A percentile compares a stretch with the other conserved stretches of the same genome.
Conservation (phyloP, 2,888 invertebrate species). For the Lochmaea crataegi region DNA sequence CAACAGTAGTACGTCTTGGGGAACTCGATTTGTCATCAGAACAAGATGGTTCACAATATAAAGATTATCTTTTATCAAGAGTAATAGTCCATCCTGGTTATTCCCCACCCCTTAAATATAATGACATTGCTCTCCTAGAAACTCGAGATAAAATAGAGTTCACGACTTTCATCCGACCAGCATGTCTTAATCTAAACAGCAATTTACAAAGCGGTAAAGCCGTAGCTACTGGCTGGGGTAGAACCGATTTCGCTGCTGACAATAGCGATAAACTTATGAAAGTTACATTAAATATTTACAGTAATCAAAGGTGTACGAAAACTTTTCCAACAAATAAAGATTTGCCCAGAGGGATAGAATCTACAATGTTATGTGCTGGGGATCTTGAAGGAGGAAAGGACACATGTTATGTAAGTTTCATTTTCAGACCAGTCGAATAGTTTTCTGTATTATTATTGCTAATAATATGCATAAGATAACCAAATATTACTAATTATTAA, state of each 20-base stretch:
- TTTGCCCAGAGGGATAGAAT: conserved; percentile 55
- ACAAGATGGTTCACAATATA: conserved; percentile 67
- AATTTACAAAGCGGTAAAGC: conserved; percentile 64
- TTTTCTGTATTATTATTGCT: too few relatives aligned
- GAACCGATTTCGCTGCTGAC: conserved; percentile 61
- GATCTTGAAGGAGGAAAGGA: conserved; percentile 59
- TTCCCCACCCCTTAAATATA: conserved; percentile 68
- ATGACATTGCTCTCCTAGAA: conserved; percentile 76
- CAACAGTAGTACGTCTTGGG: conserved; percentile 69
- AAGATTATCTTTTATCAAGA: conserved; percentile 59
- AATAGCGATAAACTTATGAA: conserved; percentile 63
- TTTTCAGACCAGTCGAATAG: neutral
- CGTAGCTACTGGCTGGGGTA: conserved; percentile 76
- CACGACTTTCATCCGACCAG: conserved; percentile 70
- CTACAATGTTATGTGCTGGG: conserved; percentile 67
- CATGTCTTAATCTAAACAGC: conserved; percentile 70
- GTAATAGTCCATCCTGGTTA: conserved; percentile 70
- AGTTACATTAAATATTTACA: conserved; percentile 62
- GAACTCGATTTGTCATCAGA: conserved; percentile 68
- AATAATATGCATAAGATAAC: too few relatives aligned
- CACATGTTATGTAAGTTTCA: conserved; percentile 60
- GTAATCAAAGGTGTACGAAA: conserved; percentile 59
- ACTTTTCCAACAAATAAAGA: conserved; percentile 53
- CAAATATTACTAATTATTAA: too few relatives aligned
- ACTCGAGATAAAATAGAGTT: conserved; percentile 65